Base-by-base conservation (phyloP, 2,797 vertebrate species). In the Helicolenus hilgendorfi region DNA sequence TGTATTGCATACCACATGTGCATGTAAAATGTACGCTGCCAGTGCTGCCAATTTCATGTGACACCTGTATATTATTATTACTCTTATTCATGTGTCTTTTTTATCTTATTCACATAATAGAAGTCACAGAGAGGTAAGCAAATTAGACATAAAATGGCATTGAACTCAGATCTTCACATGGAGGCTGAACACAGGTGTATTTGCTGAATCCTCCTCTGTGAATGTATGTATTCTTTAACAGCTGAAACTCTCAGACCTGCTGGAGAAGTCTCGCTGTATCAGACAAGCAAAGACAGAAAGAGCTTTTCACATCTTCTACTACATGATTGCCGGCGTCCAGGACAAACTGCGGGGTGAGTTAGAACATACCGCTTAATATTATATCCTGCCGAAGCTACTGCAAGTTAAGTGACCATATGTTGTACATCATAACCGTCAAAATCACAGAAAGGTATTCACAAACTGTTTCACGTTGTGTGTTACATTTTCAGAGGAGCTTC, bases 281-380 rank as follows among this genome's bases (percentile, higher is more conserved):
- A 97, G 99, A 72, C 99, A 99, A 94, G 98, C 99, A 87, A 98
- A 97, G 94, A 98, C 98, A 0, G 99, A 99, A 91, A 97, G 98
- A 94, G 98, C 99, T 0, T 99, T 99, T 92, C 99, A 99, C 91
- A 99, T 99, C 91, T 99, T 99, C 92, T 99, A 99, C 94, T 99
- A 99, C 84, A 95, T 99, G 98, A 98, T 99, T 33, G 97, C 98
- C 22, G 99, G 99, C 38, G 97, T 97, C 85, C 97, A 97, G 82
- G 98, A 97, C 14, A 98, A 99, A 91, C 96, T 98, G 58, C 90
- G 84, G 5, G 97, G 97, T 84, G 70, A 87, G 84, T 70, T 24
- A 2, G 36, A 31, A 38, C n/a, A 31, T 20, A 7, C 15, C 31
- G 38, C 20, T 20, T 59, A 8, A 15, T 29, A 55, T n/a, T 18